phyloP scores from a whole-genome alignment of 2,797 vertebrate species.

The Antennarius maculatus region DNA sequence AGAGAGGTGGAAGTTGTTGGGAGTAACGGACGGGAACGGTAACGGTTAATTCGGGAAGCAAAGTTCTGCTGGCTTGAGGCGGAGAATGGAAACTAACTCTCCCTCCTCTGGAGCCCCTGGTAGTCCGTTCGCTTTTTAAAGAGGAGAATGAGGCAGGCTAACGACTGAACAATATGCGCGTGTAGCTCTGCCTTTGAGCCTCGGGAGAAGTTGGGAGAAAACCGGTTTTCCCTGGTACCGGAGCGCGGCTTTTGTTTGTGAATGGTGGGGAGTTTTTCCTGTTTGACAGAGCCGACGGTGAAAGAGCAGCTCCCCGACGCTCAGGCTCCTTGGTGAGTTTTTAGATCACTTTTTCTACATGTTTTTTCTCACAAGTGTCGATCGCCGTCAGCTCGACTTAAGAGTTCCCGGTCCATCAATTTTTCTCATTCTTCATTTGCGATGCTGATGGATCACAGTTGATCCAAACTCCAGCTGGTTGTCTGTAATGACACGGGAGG shows the following conservation, averaged over 20 bases:
- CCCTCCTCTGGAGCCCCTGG: not conserved
- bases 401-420: not conserved
- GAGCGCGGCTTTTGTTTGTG: slow-evolving; percentile 36
- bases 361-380: not conserved
- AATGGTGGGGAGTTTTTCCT: slow-evolving; percentile 50
- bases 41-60: not conserved
- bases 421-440: not conserved
- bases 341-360: not conserved
- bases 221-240: slow-evolving; percentile 58
- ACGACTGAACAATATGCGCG: slow-evolving; percentile 12
- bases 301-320: slow-evolving; percentile 19
- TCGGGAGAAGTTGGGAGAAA: slow-evolving; percentile 32
- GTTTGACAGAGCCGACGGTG: slow-evolving; percentile 49
- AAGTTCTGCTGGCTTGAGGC: slow-evolving; percentile 16
- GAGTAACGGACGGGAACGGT: slow-evolving; percentile 16
- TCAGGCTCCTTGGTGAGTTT: slow-evolving; percentile 56
- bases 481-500: slow-evolving; percentile 39
- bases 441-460: slow-evolving; percentile 10
- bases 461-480: slow-evolving; percentile 47
- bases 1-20: slow-evolving; percentile 2
- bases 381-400: no score
- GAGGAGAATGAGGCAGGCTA: not conserved
- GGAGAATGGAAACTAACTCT: slow-evolving; percentile 27
- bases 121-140: not conserved
- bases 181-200: slow-evolving; percentile 4